Evolutionary conservation across 2,797 vertebrate species (phyloP), one percentile per base, ranked within the genome.

Genomic region (Acomys russatus): DNA sequence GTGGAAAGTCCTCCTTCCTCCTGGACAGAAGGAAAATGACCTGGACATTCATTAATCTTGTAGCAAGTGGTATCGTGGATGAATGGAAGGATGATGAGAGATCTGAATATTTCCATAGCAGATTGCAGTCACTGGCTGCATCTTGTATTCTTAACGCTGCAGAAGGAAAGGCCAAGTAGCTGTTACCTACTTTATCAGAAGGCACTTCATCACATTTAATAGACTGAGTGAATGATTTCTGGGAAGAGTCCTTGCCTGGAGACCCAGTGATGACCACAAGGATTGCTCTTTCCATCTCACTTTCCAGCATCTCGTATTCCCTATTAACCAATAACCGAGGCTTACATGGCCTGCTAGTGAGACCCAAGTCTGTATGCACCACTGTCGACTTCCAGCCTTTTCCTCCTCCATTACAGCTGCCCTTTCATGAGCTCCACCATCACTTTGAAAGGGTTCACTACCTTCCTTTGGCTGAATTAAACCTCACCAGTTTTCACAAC

Each of bases 1-100:
- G 11, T 6, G 4, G 14, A 20, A 30, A 70, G 15, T 3, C 3
- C 5, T 28, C 0, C 0, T 54, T 78, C 51, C 2, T 15, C 33
- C 59, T 91, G 9, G 23, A 91, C 0, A 0, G 0, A 0, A 59
- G 51, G 38, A 88, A 0, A 2, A 8, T 1, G 33, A 88, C 6
- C 17, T 80, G 77, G 82, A 82, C 20, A 11, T 0, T 0, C 20
- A 6, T 20, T 5, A 12, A 35, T 51, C 35, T 84, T 68, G 63
- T 1, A 93, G 44, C 51, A 44, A 18, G 6, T 18, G 7, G 1
- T 2, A 3, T 63, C 71, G 44, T 71, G 77, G 59, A 95, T 25
- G n/a, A 59, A 49, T 91, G 54, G 79, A 22, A 82, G 68, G 12
- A 18, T 7, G 33, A 86, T 64, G 9, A 9, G 4, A n/a, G 0